Evolutionary conservation across 2,888 invertebrate genomes (phyloP).

Genomic region (Mimas tiliae): DNA sequence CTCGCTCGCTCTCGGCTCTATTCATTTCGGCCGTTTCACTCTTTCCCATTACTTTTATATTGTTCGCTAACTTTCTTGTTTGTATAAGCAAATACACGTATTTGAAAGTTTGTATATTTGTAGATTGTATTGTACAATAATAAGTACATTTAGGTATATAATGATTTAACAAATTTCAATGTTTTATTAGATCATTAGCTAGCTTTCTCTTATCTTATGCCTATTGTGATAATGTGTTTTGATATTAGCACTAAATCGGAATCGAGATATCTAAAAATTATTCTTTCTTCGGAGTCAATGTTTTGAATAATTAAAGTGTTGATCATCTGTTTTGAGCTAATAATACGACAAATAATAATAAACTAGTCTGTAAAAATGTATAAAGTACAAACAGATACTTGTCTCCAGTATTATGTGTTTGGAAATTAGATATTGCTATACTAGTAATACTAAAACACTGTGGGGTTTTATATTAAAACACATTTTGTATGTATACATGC

Average conservation of each 20-base stretch:
- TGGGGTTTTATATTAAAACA: neutral
- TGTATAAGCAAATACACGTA: slow-evolving; percentile 84
- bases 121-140: slow-evolving; percentile 78
- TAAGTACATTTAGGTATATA: slow-evolving; percentile 57
- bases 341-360: no score
- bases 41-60: slow-evolving; percentile 85
- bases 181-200: slow-evolving; percentile 41
- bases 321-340: no score
- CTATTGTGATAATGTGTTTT: slow-evolving; percentile 1
- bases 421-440: no score
- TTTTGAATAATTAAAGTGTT: no score
- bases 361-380: no score
- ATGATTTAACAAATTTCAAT: slow-evolving; percentile 39
- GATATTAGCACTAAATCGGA: neutral
- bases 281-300: no score
- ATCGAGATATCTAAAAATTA: no score
- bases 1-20: slow-evolving; percentile 60
- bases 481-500: neutral
- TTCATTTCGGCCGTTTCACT: slow-evolving; percentile 57
- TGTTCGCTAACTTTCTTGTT: slow-evolving; percentile 85
- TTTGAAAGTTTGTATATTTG: slow-evolving; percentile 84
- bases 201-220: slow-evolving; percentile 14
- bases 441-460: no score
- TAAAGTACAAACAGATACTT: no score
- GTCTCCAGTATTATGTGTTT: no score